Evolutionary conservation across 2,888 invertebrate genomes (phyloP), one percentile per base, ranked within the genome.

Genomic region (Malthinus seriepunctatus): DNA sequence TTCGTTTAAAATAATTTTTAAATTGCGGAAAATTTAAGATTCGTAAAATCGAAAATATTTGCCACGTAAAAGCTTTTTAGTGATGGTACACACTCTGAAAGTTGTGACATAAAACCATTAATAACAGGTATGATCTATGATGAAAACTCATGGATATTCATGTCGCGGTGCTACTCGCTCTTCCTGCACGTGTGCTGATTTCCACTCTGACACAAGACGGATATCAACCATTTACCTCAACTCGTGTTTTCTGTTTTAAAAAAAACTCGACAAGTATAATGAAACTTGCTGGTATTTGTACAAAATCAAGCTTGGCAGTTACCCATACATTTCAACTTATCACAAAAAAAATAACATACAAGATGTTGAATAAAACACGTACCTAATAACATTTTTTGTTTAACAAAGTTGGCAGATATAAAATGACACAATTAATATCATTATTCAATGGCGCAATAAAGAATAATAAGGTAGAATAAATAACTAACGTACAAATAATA

Each of bases 161-260:
- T 60, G 64, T 63, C 60, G 63, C 55, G 56, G 52, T 55, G 58
- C 51, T 55, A 64, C 58, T 56, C 56, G 50, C 60, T 54, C 51
- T 32, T 54, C 47, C 47, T 37, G 54, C 53, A 56, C 59, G 62
- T 51, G 56, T 52, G 61, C 56, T 45, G 62, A 64, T 60, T 60
- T 55, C 51, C 32, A 50, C 35, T 57, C 64, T 55, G 62, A 59
- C 63, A 58, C 54, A 45, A 62, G 62, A 64, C 60, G 57, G 62
- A 64, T 64, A 55, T 55, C 60, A 54, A 54, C 60, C 64, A 64
- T 64, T 64, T 64, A 62, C 64, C 62, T 64, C 60, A 39, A 60
- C 54, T 59, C 62, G 53, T 60, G 56, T 48, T 51, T 51, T 48
- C 44, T 46, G 56, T 56, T 37, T 23, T 3, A 23, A 23, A 45